These are phyloP conservation scores for Labia minor DNA, from an alignment of 2,888 invertebrate species.

Conservation along the genomic window DNA sequence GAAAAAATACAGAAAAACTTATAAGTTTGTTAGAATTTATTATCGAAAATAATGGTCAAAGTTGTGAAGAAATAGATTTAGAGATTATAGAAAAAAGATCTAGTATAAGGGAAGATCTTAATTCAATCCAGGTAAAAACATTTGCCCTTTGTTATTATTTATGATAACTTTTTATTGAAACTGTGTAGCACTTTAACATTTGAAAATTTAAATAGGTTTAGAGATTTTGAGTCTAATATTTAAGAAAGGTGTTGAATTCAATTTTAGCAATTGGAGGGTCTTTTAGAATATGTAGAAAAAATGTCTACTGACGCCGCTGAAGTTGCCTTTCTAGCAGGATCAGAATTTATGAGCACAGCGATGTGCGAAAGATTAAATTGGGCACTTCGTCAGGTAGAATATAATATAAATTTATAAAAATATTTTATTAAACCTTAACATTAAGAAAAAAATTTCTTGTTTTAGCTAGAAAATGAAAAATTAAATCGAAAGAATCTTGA, in stretches of 20 bases:
- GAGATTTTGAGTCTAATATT: too few species aligned
- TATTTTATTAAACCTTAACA: neutral
- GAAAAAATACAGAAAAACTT: neutral
- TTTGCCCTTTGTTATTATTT: too few species aligned
- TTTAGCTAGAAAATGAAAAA: neutral
- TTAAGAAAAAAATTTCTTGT: neutral
- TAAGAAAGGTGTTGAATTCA: neutral
- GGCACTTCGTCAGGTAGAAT: slow-evolving; percentile 23
- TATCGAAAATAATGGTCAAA: neutral
- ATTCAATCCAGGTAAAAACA: neutral
- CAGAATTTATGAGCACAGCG: slow-evolving; percentile 43
- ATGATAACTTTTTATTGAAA: too few species aligned
- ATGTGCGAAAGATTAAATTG: slow-evolving; percentile 39
- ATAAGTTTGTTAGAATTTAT: neutral
- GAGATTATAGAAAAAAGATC: neutral
- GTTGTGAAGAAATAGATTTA: neutral
- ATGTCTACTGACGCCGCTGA: slow-evolving; percentile 44
- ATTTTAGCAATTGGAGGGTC: slow-evolving; percentile 30
- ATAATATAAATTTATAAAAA: neutral
- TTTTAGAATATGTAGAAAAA: slow-evolving; percentile 47
- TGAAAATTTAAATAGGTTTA: too few species aligned
- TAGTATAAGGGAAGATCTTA: neutral
- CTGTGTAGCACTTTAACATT: too few species aligned
- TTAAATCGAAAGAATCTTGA: neutral
- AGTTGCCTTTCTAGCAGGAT: slow-evolving; percentile 44